Base-by-base conservation (phyloP, 2,888 invertebrate species). In the Dynastes tityus region DNA sequence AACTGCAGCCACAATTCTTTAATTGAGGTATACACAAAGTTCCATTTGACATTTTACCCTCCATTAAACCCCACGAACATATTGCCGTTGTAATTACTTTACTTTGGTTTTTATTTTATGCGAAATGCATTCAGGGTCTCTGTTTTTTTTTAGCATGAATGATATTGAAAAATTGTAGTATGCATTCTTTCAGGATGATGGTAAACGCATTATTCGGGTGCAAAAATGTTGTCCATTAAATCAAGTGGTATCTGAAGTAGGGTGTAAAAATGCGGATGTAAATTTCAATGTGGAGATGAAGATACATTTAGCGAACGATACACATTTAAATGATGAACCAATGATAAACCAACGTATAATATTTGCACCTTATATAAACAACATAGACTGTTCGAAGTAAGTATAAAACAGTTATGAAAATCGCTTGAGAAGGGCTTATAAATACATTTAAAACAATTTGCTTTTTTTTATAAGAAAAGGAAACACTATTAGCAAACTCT, bases 171-270 rank as follows among this genome's bases (percentile, higher is more conserved):
- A 45, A 45, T 11, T 53, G 1, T 53, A 53, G 16, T 16, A n/a
- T 16, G 2, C n/a, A 11, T n/a, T 53, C n/a, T 53, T 5, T 75
- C 76, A 81, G 84, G 64, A 75, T 71, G 82, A 83, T 75, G 80
- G 79, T 32, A 81, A 79, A 32, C 61, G 53, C 13, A 81, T 84
- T 13, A 82, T 83, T 63, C 81, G 84, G 6, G 79, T 85, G 5
- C 84, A 84, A 27, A 85, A 85, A 81, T 86, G 86, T 73, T 86
- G 78, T 71, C 80, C 82, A 1, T 32, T 80, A 8, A 49, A 74
- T 27, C n/a, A 79, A 49, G 78, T 82, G 6, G 67, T 84, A 27
- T 53, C 76, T 1, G 8, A 8, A 2, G 1, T 16, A 27, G 82
- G 82, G n/a, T 84, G 84, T 75, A 5, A 32, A 40, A 71, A 53